These are phyloP conservation scores for Apodemia zela DNA, from an alignment of 2,888 invertebrate genomes.

Conservation along the genomic window DNA sequence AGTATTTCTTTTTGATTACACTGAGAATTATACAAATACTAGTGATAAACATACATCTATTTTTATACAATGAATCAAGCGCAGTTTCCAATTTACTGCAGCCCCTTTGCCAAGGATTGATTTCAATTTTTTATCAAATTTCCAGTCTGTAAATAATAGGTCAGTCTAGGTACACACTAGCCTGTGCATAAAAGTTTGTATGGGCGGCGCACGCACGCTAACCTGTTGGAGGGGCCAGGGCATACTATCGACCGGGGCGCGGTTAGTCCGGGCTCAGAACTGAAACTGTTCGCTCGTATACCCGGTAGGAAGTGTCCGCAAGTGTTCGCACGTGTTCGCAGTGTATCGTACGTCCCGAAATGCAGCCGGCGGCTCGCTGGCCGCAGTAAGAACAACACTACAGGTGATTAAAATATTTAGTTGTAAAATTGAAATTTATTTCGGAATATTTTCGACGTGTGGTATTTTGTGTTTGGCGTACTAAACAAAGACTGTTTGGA, in stretches of 20 bases:
- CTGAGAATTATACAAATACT: too few relatives aligned
- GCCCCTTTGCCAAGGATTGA: background rate
- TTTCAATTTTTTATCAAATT: background rate
- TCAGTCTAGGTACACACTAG: conserved; percentile 15
- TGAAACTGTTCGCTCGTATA: conserved; percentile 27
- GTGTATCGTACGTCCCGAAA: conserved; percentile 40
- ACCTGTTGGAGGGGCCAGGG: conserved; percentile 54
- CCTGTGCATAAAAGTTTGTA: conserved; percentile 2
- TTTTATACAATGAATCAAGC: too few relatives aligned
- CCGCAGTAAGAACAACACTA: conserved; percentile 50
- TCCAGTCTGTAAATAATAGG: conserved; percentile 8
- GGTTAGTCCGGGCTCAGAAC: conserved; percentile 55
- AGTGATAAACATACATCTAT: too few relatives aligned
- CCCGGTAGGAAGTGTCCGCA: conserved; percentile 34
- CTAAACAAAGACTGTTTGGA: conserved; percentile 6
- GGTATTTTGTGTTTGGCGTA: background rate
- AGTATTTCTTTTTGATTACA: too few relatives aligned
- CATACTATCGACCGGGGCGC: conserved; percentile 57
- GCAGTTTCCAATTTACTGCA: too few relatives aligned
- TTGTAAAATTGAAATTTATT: background rate
- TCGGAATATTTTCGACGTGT: background rate
- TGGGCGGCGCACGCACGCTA: conserved; percentile 63
- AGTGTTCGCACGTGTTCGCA: conserved; percentile 31
- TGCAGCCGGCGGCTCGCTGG: conserved; percentile 60
- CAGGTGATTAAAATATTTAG: conserved; percentile 44